Percentiles rank a stretch among this genome's conserved stretches.
These are phyloP conservation scores for Chelonoidis abingdonii DNA, from an alignment of 2,113 vertebrate genomes.

Conservation along the genomic window DNA sequence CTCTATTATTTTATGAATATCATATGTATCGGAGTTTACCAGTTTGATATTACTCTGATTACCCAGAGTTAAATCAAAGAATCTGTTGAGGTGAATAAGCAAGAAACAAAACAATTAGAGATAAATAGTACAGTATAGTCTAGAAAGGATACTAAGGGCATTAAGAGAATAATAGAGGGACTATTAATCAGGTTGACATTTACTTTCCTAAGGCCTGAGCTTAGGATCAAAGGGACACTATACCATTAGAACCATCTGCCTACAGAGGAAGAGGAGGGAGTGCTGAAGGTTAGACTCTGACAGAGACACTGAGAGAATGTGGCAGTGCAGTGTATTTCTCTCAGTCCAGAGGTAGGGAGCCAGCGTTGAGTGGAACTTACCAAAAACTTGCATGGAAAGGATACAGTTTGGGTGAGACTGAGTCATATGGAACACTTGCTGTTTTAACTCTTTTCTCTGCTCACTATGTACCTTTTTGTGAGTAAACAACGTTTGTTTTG, in stretches of 20 bases:
- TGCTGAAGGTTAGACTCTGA: too few relatives aligned
- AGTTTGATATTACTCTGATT: background rate
- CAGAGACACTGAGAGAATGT: too few relatives aligned
- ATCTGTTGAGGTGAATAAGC: background rate
- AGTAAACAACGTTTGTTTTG: too few relatives aligned
- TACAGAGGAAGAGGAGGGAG: too few relatives aligned
- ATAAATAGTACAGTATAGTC: background rate
- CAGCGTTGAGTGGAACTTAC: background rate
- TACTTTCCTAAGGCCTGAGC: background rate
- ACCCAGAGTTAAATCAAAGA: background rate
- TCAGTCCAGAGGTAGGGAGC: background rate
- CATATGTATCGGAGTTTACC: background rate
- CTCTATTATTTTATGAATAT: background rate
- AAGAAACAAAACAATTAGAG: background rate
- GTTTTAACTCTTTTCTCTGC: too few relatives aligned
- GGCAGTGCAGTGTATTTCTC: background rate
- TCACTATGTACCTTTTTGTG: too few relatives aligned
- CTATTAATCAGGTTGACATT: background rate
- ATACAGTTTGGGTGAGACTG: too few relatives aligned
- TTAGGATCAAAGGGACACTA: too few relatives aligned
- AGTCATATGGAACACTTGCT: too few relatives aligned
- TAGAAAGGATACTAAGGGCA: background rate
- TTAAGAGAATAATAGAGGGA: background rate
- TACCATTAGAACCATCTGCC: too few relatives aligned
- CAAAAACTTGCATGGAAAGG: too few relatives aligned